A percentile compares a stretch with the other conserved stretches of the same genome.
These are phyloP conservation scores for Acrocephalus scirpaceus DNA, from an alignment of 2,797 vertebrate species.

Conservation along the genomic window DNA sequence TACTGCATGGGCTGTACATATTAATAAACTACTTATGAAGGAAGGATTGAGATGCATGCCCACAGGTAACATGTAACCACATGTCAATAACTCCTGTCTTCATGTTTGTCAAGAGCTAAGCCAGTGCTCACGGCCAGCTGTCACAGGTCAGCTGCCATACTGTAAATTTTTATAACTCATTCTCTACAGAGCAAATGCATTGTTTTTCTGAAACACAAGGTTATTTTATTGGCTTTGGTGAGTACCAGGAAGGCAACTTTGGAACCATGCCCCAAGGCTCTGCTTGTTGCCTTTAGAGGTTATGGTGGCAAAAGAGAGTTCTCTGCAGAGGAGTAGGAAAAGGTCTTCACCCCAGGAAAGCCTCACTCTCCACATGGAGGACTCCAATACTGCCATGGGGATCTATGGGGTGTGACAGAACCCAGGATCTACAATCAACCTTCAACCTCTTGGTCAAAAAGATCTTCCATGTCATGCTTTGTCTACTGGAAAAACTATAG, in stretches of 20 bases:
- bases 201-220: background rate
- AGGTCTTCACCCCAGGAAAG: background rate
- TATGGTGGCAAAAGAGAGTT: background rate
- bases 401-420: background rate
- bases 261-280: background rate
- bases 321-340: background rate
- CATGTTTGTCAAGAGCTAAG: background rate
- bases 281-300: background rate
- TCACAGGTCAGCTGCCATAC: background rate
- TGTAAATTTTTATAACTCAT: background rate
- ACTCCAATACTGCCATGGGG: fast-evolving
- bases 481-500: background rate
- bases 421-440: background rate
- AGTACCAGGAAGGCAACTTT: background rate
- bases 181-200: background rate
- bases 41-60: background rate
- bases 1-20: background rate
- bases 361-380: background rate
- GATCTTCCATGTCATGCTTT: background rate
- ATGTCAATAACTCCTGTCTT: background rate
- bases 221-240: background rate
- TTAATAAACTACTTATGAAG: background rate
- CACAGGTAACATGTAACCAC: background rate
- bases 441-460: background rate
- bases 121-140: fast-evolving